phyloP scores from a whole-genome alignment of 37 sponge, comb jelly and placozoan species.

The Cliona cf. orientalis region DNA sequence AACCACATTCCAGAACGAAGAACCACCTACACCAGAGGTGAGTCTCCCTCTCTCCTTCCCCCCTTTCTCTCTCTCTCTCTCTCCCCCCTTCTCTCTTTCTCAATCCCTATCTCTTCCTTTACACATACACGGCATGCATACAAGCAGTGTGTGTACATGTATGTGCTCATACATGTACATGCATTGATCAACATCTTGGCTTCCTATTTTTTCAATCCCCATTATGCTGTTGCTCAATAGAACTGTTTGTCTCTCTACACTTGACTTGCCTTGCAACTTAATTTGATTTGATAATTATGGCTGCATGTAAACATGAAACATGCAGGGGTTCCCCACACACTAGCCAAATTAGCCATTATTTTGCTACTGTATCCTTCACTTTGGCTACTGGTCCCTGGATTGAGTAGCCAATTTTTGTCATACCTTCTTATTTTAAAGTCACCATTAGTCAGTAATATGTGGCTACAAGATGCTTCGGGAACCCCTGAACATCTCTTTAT shows the following conservation, averaged over 20 bases:
- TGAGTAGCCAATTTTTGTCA: too few relatives aligned
- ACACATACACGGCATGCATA: not conserved
- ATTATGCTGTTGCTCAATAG: too few relatives aligned
- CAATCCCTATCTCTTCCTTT: not conserved
- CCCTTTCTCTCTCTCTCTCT: not conserved
- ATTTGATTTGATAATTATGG: too few relatives aligned
- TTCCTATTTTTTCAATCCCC: not conserved
- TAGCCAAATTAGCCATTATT: too few relatives aligned
- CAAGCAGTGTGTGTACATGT: not conserved
- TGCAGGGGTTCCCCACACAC: too few relatives aligned
- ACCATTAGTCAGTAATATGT: too few relatives aligned
- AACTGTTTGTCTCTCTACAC: not conserved
- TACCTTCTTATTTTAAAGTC: too few relatives aligned
- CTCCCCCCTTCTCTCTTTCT: not conserved
- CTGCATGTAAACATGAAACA: too few relatives aligned
- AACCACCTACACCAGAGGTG: conserved; percentile 59
- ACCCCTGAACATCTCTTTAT: too few relatives aligned
- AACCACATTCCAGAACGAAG: conserved; percentile 61
- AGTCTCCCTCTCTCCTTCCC: conserved; percentile 1
- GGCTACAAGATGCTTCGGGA: too few relatives aligned
- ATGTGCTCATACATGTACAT: not conserved
- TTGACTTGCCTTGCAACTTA: not conserved
- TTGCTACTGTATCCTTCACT: too few relatives aligned
- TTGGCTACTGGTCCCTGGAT: too few relatives aligned
- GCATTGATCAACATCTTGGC: not conserved